Evolutionary conservation across 2,797 vertebrate genomes (phyloP), one percentile per base, ranked within the genome.

Genomic region (Centropyge bicolor): DNA sequence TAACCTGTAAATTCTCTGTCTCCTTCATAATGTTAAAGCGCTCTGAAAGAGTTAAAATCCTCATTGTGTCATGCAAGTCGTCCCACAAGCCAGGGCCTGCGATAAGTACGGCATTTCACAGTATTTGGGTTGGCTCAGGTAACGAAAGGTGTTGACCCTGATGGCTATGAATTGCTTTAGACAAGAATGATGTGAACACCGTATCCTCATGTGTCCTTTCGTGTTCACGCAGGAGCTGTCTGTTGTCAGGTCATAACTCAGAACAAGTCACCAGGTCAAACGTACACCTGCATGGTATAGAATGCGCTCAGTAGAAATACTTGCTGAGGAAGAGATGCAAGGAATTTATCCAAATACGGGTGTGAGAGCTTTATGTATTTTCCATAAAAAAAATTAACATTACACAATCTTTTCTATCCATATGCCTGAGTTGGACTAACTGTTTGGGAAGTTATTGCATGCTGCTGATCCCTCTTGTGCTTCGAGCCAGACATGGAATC

Each of bases 61-160:
- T 79, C 31, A 24, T 7, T 65, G 38, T 59, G 41, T 60, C 31
- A 63, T 19, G 20, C 43, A 87, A 73, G 36, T 43, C 72, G 41
- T 66, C 55, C 36, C 77, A 57, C 82, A 88, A 70, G 61, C 55
- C 48, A 38, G 20, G 35, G 46, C 85, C 70, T 38, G 74, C 65
- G 64, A 51, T 43, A n/a, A 35, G 20, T 35, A 17, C 82, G 70
- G 61, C 35, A 63, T 76, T 48, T 80, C 36, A 31, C 52, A 77
- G 62, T 72, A 49, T 91, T 88, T 84, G 73, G 20, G 51, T 87
- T 86, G 84, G 84, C 76, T 13, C 57, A 59, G 46, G 59, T 54
- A n/a, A 64, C 78, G 40, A 88, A 80, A 82, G 52, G 60, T 68
- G 41, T 81, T 83, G n/a, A 80, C 77, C 66, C 56, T 82, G 43